Evolutionary conservation across 2,797 vertebrate genomes (phyloP), one percentile per base, ranked within the genome.

Genomic region (Pristis pectinata): DNA sequence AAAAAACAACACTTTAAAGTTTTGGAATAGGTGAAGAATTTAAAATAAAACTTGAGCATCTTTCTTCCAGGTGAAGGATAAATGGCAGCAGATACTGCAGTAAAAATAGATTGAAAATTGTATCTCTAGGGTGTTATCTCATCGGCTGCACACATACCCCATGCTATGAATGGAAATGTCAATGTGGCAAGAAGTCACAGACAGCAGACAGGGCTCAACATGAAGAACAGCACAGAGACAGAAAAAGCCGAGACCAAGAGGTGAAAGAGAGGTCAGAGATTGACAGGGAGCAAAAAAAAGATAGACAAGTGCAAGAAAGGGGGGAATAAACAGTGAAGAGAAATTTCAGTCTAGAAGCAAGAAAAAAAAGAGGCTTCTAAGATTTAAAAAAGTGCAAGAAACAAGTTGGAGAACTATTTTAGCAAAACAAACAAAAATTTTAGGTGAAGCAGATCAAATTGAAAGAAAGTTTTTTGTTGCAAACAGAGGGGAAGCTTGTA

Each of bases 81-180:
- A 49, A 30, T 53, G 44, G 37, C 61, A 93, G 24, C 30, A 53
- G 41, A 94, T 24, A 15, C 1, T 13, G 27, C 13, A 49, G 17
- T 37, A 94, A 53, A 49, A 93, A 94, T 94, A 74, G 59, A 91
- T 2, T 34, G 41, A 74, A 94, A 93, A 93, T 74, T 53, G 27
- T 76, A 44, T 76, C 70, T 72, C 70, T 74, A 8, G 72, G 92
- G 70, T 94, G 92, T 76, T 94, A 34, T 91, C n/a, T 64, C 59
- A 64, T 76, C 24, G 30, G 44, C 44, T 76, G 92, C 74, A 53
- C 64, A 30, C 37, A 27, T 30, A 76, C 67, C 70, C 41, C 44
- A 72, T 94, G 44, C 67, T 94, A 49, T 76, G 64, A 94, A 94
- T 94, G 92, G 41, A 74, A 94, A 72, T 94, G 70, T 49, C 70